These are phyloP conservation scores for Platycercus adscitus DNA, from an alignment of 2,113 vertebrate species.

Conservation along the genomic window DNA sequence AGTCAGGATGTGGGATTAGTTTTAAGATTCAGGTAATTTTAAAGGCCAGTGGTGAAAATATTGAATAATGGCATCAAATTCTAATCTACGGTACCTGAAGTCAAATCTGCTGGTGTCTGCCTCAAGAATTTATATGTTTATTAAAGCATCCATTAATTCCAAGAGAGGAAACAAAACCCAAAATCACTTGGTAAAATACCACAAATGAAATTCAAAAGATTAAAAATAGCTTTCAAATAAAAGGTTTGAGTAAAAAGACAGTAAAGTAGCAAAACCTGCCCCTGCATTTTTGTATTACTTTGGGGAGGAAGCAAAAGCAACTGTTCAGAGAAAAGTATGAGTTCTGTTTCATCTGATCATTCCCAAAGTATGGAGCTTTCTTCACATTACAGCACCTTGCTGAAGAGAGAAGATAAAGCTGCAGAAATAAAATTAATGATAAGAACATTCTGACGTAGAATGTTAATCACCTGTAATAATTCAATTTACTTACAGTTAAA, in stretches of 20 bases:
- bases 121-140: background rate
- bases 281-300: background rate
- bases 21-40: slow-evolving; percentile 35
- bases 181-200: background rate
- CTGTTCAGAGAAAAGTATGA: background rate
- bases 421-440: background rate
- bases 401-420: background rate
- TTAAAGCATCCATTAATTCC: background rate
- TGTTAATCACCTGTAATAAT: background rate
- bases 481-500: background rate
- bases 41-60: background rate
- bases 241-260: background rate
- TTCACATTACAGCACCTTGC: background rate
- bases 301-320: background rate
- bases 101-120: background rate
- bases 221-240: background rate
- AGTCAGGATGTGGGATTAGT: background rate
- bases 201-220: background rate
- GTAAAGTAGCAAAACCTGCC: background rate
- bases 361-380: background rate
- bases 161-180: background rate
- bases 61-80: background rate
- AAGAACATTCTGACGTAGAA: background rate
- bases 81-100: background rate
- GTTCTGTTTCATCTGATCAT: background rate